phyloP scores from a whole-genome alignment of 2,888 invertebrate species.

The Cataglyphis albicans region DNA sequence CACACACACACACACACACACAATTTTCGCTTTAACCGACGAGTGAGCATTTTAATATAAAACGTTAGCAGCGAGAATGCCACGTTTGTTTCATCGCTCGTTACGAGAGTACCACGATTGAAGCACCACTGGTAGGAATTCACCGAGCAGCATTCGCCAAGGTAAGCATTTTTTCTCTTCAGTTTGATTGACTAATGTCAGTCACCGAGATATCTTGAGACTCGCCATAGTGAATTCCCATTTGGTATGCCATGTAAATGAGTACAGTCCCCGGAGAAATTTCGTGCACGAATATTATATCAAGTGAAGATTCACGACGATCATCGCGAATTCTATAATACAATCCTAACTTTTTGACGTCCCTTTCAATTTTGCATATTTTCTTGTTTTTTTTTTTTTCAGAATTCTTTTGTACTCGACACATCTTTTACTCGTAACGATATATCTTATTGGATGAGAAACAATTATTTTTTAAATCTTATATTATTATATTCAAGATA shows the following conservation, averaged over 20 bases:
- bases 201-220: slow-evolving; percentile 79
- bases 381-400: slow-evolving; percentile 15
- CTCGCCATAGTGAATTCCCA: slow-evolving; percentile 81
- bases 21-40: neutral
- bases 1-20: no score
- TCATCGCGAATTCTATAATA: slow-evolving; percentile 63
- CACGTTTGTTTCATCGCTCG: slow-evolving; percentile 35
- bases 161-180: slow-evolving; percentile 82
- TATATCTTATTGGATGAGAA: neutral
- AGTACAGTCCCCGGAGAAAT: slow-evolving; percentile 78
- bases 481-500: neutral
- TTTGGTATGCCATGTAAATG: slow-evolving; percentile 85
- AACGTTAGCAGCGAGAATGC: slow-evolving; percentile 17
- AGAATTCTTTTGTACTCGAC: neutral
- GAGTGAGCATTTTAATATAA: neutral
- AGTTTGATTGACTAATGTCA: slow-evolving; percentile 85
- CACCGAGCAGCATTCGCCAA: slow-evolving; percentile 80
- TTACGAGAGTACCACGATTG: slow-evolving; percentile 64
- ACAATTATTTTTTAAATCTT: neutral
- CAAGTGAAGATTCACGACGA: slow-evolving; percentile 7
- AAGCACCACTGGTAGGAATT: slow-evolving; percentile 79
- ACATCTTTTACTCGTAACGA: neutral
- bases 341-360: slow-evolving; percentile 58
- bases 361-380: slow-evolving; percentile 8
- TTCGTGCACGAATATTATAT: neutral